phyloP scores from a whole-genome alignment of 2,113 vertebrate genomes.

The Varanus salvator region DNA sequence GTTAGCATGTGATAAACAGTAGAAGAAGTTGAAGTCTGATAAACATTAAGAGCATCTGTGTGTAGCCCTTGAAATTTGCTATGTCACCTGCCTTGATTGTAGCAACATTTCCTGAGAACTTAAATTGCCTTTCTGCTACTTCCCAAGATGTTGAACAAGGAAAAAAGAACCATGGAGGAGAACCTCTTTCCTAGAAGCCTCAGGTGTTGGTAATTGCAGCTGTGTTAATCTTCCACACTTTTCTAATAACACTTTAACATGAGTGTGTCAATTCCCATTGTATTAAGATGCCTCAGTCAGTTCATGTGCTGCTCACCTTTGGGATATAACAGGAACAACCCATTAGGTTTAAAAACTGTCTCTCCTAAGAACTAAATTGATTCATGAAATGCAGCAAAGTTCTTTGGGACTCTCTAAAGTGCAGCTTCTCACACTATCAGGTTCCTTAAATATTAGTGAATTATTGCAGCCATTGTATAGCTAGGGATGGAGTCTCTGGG shows the following conservation, averaged over 20 bases:
- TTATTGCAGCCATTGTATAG: too few species aligned
- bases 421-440: not conserved
- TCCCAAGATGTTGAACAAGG: not conserved
- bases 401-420: too few species aligned
- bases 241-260: not conserved
- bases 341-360: not conserved
- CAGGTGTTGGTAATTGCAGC: not conserved
- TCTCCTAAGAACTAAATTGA: not conserved
- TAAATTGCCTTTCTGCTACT: not conserved
- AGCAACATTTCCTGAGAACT: not conserved
- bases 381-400: not conserved
- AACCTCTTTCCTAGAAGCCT: not conserved
- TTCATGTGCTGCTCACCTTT: not conserved
- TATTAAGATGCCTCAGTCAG: not conserved
- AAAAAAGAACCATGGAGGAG: not conserved
- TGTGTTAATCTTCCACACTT: not conserved
- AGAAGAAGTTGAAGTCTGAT: slow-evolving; percentile 65
- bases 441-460: not conserved
- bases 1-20: slow-evolving; percentile 25
- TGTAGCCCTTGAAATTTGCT: slow-evolving; percentile 62
- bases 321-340: too few species aligned
- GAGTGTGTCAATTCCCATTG: not conserved
- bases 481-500: too few species aligned
- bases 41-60: slow-evolving; percentile 52
- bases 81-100: slow-evolving; percentile 28